Conservation (phyloP, 1,140 invertebrate genomes). For the Bilobella aurantiaca region DNA sequence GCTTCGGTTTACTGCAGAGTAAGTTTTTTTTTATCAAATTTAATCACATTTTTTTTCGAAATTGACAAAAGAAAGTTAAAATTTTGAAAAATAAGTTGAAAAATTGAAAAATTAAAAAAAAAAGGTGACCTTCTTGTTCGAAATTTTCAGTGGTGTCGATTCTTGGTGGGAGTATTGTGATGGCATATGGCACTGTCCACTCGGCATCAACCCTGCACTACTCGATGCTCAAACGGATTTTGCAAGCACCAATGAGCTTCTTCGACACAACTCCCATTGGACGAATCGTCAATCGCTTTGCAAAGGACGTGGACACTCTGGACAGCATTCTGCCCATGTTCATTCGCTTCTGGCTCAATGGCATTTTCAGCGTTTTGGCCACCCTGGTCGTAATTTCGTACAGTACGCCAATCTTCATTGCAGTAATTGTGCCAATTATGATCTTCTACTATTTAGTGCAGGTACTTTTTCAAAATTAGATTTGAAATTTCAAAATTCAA, state of each 20-base stretch:
- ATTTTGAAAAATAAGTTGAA: not conserved
- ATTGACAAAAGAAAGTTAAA: not conserved
- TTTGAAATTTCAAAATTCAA: no score
- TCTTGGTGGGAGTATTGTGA: slow-evolving; percentile 8
- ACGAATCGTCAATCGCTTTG: slow-evolving; percentile 66
- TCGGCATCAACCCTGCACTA: slow-evolving; percentile 55
- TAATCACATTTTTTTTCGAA: no score
- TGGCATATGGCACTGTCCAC: slow-evolving; percentile 44
- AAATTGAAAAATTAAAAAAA: no score
- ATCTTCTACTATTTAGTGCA: slow-evolving; percentile 77
- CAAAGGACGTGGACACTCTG: slow-evolving; percentile 58
- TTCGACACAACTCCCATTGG: slow-evolving; percentile 79
- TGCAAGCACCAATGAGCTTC: slow-evolving; percentile 59
- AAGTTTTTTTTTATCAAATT: no score
- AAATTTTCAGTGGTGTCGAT: slow-evolving; percentile 13
- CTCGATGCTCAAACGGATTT: slow-evolving; percentile 51
- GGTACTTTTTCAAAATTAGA: no score
- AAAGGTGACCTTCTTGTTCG: not conserved
- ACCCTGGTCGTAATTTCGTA: slow-evolving; percentile 80
- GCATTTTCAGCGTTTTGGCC: slow-evolving; percentile 50
- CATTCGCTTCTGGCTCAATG: slow-evolving; percentile 37
- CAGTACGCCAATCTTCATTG: slow-evolving; percentile 74
- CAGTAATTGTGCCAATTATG: slow-evolving; percentile 70
- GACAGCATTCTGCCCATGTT: slow-evolving; percentile 46
- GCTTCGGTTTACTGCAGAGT: slow-evolving; percentile 78